A percentile compares a stretch with the other conserved stretches of the same genome.
Evolutionary conservation across 2,797 vertebrate species (phyloP).

Genomic region (Trachops cirrhosus): DNA sequence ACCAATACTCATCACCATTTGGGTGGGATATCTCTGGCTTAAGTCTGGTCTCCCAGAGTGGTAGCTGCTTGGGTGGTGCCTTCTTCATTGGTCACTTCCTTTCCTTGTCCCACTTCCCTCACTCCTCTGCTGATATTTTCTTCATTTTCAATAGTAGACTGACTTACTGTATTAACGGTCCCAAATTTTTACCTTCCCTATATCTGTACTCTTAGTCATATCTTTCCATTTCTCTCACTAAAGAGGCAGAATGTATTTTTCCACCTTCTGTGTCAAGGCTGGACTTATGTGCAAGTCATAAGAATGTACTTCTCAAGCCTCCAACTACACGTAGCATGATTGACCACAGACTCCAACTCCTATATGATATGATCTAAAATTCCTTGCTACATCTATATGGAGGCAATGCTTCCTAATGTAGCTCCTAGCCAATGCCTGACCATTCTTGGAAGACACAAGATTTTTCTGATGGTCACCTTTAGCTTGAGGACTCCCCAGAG

Average conservation of each 20-base stretch:
- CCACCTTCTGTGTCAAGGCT: background rate
- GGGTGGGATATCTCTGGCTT: background rate
- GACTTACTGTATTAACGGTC: background rate
- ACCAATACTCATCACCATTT: background rate
- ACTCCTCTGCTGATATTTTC: background rate
- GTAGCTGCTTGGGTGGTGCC: accelerated
- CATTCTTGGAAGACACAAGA: background rate
- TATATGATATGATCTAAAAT: background rate
- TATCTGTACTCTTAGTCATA: background rate
- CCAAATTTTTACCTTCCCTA: background rate
- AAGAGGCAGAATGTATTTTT: background rate
- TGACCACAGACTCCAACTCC: too few species aligned
- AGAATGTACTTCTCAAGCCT: background rate
- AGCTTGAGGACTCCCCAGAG: background rate
- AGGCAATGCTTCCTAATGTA: background rate
- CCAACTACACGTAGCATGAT: background rate
- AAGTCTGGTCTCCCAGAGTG: background rate
- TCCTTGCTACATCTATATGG: background rate
- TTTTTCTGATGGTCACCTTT: background rate
- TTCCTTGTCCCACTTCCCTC: background rate
- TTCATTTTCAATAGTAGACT: background rate
- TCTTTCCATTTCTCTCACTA: background rate
- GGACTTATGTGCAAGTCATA: background rate
- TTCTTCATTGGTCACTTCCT: background rate
- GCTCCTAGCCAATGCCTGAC: background rate